Percentiles rank a stretch among this genome's conserved stretches.
Conservation (phyloP, 2,113 vertebrate species). For the Seriola dumerili region DNA sequence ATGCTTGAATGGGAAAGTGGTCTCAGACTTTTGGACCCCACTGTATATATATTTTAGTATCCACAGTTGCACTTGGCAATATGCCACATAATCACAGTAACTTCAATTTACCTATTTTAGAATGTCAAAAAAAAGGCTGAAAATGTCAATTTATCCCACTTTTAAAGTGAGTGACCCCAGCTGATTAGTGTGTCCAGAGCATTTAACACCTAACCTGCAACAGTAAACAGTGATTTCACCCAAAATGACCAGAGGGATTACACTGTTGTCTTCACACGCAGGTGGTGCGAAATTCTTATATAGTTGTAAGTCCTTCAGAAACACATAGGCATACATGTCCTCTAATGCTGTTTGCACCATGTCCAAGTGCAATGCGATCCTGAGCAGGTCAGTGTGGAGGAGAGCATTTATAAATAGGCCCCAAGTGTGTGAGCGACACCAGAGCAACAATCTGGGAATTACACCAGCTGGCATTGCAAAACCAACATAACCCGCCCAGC, state of each 20-base stretch:
- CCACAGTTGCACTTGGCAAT: no score
- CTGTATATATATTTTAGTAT: no score
- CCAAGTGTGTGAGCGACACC: slow-evolving; percentile 59
- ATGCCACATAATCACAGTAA: neutral
- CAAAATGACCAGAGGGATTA: neutral
- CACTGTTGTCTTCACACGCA: neutral
- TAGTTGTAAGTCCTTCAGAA: slow-evolving; percentile 10
- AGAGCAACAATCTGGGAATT: slow-evolving; percentile 60
- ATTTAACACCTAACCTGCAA: neutral
- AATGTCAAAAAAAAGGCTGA: neutral
- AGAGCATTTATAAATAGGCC: slow-evolving; percentile 75
- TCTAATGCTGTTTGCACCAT: slow-evolving; percentile 44
- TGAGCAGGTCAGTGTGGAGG: slow-evolving; percentile 46
- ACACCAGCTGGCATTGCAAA: slow-evolving; percentile 64
- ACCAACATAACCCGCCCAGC: slow-evolving; percentile 13
- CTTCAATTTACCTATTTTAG: neutral
- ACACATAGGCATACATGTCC: slow-evolving; percentile 26
- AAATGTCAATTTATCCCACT: neutral
- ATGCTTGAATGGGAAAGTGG: no score
- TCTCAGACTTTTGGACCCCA: no score
- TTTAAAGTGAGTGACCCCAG: neutral
- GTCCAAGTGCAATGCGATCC: slow-evolving; percentile 75
- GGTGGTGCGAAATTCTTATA: neutral
- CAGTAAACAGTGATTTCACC: neutral
- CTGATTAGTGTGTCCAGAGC: neutral